A percentile compares a stretch with the other conserved stretches of the same genome.
phyloP scores from a whole-genome alignment of 2,113 vertebrate genomes.

The Charina bottae region DNA sequence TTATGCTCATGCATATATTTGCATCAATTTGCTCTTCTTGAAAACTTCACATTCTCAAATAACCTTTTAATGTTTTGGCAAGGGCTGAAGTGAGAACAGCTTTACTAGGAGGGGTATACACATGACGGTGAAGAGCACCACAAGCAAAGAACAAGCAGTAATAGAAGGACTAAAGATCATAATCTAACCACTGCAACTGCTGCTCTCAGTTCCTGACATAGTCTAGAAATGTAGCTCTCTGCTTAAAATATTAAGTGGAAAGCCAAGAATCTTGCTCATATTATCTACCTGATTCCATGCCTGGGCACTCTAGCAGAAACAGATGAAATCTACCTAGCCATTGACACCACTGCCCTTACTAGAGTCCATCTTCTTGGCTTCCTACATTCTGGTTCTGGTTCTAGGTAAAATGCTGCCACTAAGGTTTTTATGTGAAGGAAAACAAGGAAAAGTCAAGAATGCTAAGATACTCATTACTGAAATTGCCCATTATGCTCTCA shows the following conservation, averaged over 20 bases:
- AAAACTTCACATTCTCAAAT: not conserved
- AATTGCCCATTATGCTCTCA: not conserved
- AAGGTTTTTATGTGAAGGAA: not conserved
- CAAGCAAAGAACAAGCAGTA: not conserved
- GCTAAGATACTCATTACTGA: not conserved
- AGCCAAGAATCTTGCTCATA: not conserved
- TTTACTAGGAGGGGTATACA: not conserved
- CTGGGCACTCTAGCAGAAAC: not conserved
- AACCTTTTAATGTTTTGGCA: not conserved
- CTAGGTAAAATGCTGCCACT: slow-evolving; percentile 4
- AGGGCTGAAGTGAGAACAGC: not conserved
- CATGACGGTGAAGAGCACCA: not conserved
- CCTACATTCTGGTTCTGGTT: slow-evolving; percentile 11
- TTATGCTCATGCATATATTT: not conserved
- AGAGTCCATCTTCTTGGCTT: slow-evolving; percentile 6
- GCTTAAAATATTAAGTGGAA: slow-evolving; percentile 9
- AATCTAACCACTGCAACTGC: not conserved
- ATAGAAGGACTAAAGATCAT: not conserved
- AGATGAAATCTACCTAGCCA: not conserved
- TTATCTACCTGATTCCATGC: not conserved
- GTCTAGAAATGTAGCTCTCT: not conserved
- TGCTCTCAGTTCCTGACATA: not conserved
- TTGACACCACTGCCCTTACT: not conserved
- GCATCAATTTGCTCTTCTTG: not conserved
- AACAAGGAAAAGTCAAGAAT: not conserved